Base-by-base conservation (phyloP, 2,113 vertebrate genomes). In the Actinemys pallida region DNA sequence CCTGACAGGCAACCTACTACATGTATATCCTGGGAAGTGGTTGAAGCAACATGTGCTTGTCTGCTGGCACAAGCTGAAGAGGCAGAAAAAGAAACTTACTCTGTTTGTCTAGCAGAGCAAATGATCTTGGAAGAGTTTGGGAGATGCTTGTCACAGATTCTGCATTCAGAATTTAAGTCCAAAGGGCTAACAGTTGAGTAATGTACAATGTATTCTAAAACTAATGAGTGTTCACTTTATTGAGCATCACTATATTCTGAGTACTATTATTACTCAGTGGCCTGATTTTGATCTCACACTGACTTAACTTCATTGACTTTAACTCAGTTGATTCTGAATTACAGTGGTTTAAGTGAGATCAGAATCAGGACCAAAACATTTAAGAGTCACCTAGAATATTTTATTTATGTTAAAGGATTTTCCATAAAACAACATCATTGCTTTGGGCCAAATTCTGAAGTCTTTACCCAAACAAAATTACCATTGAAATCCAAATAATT, bases 41-140 rank as follows among this genome's bases (percentile, higher is more conserved):
- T 99, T 92, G 97, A 98, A 93, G 97, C 98, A 57, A 91, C 98
- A 2, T 99, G 98, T 13, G 81, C 96, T 88, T 98, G 97, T 96
- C 98, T 99, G 81, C 96, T 99, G 92, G 96, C 97, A 24, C 97
- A 98, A 96, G 99, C 98, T 9, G 98, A 98, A 93, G 96, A 98
- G 94, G 98, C 98, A 3, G 99, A 99, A 98, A 96, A 95, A 90
- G 98, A 96, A 82, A 81, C 11, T 86, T 95, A 93, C 75, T 96
- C 97, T 7, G 3, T 69, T 53, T 17, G 86, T 94, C 79, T 98
- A 90, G 98, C 98, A 10, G 98, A 99, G 97, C 89, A 54, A 90
- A 98, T 98, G 97, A 90, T 99, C 92, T 92, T 99, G 49, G 98
- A 99, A 47, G 98, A 99, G 95, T 99, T 99, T 53, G 98, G 99